phyloP scores from a whole-genome alignment of 2,888 invertebrate genomes.

The Polyploca ridens region DNA sequence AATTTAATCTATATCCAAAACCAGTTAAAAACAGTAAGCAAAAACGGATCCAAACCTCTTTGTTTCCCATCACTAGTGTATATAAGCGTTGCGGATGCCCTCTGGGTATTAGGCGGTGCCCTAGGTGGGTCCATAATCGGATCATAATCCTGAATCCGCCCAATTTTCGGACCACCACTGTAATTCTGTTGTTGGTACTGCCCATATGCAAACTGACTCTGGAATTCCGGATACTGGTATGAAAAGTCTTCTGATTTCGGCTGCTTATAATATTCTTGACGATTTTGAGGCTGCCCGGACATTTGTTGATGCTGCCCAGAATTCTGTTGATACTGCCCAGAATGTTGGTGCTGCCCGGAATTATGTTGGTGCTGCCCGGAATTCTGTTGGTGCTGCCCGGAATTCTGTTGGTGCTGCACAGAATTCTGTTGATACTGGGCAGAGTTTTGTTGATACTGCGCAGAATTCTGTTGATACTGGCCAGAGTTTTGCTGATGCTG shows the following conservation, averaged over 20 bases:
- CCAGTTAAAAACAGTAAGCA: conserved; percentile 14
- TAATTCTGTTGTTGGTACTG: conserved; percentile 57
- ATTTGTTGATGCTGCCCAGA: conserved; percentile 15
- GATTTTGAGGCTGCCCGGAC: conserved; percentile 37
- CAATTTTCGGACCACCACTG: conserved; percentile 77
- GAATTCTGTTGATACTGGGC: conserved; percentile 15
- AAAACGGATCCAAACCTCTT: conserved; percentile 60
- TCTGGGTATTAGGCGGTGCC: conserved; percentile 88
- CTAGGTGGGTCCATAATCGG: conserved; percentile 89
- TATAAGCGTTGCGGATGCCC: conserved; percentile 92
- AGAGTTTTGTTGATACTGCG: conserved; percentile 34
- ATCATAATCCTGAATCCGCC: conserved; percentile 92
- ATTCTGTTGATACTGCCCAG: neutral
- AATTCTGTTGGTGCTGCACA: conserved; percentile 28
- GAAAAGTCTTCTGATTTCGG: conserved; percentile 31
- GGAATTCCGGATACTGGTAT: conserved; percentile 66
- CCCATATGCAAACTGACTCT: conserved; percentile 45
- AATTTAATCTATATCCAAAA: conserved; percentile 11
- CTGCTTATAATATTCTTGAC: conserved; percentile 37
- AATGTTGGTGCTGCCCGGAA: conserved; percentile 13
- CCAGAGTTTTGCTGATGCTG: conserved; percentile 27
- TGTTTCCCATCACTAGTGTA: conserved; percentile 82
- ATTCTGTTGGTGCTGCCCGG: conserved; percentile 17
- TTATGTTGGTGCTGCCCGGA: neutral
- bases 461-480: conserved; percentile 16